A percentile compares a stretch with the other conserved stretches of the same genome.
phyloP scores from a whole-genome alignment of 2,113 vertebrate genomes.

The Pseudorectes ferrugineus region DNA sequence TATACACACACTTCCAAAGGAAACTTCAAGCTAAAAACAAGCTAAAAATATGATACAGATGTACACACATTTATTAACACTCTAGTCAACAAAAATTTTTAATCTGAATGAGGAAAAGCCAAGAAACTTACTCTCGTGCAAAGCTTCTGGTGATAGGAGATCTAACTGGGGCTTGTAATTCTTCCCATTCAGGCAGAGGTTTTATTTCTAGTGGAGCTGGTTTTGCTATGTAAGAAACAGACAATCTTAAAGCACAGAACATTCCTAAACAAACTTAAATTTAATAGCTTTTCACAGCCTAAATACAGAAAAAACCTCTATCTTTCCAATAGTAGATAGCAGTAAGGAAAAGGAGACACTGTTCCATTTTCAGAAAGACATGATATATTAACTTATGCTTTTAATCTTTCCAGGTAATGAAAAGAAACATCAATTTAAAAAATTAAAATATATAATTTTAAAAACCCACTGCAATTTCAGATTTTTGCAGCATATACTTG shows the following conservation, averaged over 20 bases:
- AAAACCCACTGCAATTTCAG: background rate
- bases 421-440: background rate
- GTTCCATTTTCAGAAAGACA: background rate
- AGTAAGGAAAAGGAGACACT: background rate
- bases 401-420: background rate
- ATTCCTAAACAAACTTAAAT: background rate
- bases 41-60: background rate
- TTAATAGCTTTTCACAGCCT: background rate
- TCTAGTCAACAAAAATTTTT: background rate
- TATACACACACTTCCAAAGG: background rate
- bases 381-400: background rate
- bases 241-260: slow-evolving; percentile 10
- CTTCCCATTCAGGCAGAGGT: slow-evolving; percentile 92
- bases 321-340: background rate
- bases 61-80: background rate
- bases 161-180: slow-evolving; percentile 89
- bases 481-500: background rate
- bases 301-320: background rate
- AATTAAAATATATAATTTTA: no score
- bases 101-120: background rate
- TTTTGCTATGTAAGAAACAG: slow-evolving; percentile 77
- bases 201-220: slow-evolving; percentile 96
- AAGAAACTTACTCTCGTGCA: slow-evolving; percentile 91
- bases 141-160: slow-evolving; percentile 98
- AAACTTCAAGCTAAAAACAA: background rate